These are phyloP conservation scores for Lagorchestes hirsutus DNA, from an alignment of 2,797 vertebrate species.

Conservation along the genomic window DNA sequence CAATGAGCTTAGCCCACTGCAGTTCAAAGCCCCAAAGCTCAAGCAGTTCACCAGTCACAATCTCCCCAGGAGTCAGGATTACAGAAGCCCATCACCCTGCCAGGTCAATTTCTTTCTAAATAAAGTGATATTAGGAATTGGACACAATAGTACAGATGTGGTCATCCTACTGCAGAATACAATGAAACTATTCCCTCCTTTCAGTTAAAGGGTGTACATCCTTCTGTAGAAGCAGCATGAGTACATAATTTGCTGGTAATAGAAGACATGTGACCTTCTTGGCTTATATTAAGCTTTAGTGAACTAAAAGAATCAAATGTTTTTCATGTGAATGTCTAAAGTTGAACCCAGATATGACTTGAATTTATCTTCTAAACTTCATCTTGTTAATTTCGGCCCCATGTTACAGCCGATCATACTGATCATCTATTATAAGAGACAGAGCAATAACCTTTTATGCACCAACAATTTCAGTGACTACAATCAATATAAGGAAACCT, in stretches of 20 bases:
- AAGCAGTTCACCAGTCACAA: not conserved
- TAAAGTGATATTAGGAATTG: not conserved
- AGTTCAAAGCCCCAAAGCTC: not conserved
- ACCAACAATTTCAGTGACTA: conserved; percentile 26
- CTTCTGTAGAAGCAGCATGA: not conserved
- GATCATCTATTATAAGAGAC: conserved; percentile 2
- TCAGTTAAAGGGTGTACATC: not conserved
- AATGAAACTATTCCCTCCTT: not conserved
- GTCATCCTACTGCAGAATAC: not conserved
- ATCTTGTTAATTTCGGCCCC: conserved; percentile 34
- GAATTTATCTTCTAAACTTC: conserved; percentile 16
- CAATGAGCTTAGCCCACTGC: not conserved
- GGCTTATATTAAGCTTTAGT: not conserved
- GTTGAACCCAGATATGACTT: conserved; percentile 1
- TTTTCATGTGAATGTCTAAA: conserved; percentile 20
- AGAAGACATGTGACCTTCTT: not conserved
- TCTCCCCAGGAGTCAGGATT: not conserved
- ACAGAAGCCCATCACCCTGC: not conserved
- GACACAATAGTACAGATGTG: not conserved
- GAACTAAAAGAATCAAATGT: not conserved
- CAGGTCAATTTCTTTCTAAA: not conserved
- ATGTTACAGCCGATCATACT: not conserved
- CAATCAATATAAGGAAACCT: conserved; percentile 47
- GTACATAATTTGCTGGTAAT: not conserved
- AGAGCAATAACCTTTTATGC: conserved; percentile 29